Evolutionary conservation across 2,888 invertebrate species (phyloP), one percentile per base, ranked within the genome.

Genomic region (Mesorhabditis spiculigera): DNA sequence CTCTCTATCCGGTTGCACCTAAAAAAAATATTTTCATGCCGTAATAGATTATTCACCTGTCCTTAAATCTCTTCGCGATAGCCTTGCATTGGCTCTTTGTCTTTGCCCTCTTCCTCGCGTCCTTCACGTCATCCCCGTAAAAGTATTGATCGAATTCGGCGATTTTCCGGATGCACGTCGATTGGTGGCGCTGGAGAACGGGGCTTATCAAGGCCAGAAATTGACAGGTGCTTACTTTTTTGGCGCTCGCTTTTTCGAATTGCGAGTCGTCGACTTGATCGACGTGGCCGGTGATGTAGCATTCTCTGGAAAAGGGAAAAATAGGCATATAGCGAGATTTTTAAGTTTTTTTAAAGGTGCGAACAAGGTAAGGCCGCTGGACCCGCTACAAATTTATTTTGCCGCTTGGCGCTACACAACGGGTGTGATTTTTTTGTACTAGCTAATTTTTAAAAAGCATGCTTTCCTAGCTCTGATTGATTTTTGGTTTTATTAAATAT

Each of bases 1-100:
- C 58, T 50, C 58, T 50, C 58, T 50, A 50, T 50, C n/a, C 58
- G 58, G 58, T n/a, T 50, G 58, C 58, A 50, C n/a, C 58, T 50
- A 50, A 50, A 50, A 13, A 50, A 50, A 50, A n/a, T n/a, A 13
- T 50, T 50, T 50, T 50, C 10, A 50, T 13, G 58, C 58, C 8
- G 58, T 13, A n/a, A 50, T 50, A 13, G 8, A 10, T 50, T 50
- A 13, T n/a, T 50, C 58, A 50, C 58, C 58, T 50, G 58, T 50
- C 58, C 58, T 50, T 50, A 50, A 50, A 50, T n/a, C 58, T 50
- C 58, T 50, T 50, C 58, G 58, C 58, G n/a, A 50, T 50, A n/a
- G 58, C 58, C n/a, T n/a, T 50, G 58, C 58, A 50, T 50, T 50
- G 58, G n/a, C n/a, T 50, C n/a, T 50, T 50, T n/a, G 58, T 50